Percentiles rank a stretch among this genome's conserved stretches.
Conservation (phyloP, 2,797 vertebrate species). For the Carduelis carduelis region DNA sequence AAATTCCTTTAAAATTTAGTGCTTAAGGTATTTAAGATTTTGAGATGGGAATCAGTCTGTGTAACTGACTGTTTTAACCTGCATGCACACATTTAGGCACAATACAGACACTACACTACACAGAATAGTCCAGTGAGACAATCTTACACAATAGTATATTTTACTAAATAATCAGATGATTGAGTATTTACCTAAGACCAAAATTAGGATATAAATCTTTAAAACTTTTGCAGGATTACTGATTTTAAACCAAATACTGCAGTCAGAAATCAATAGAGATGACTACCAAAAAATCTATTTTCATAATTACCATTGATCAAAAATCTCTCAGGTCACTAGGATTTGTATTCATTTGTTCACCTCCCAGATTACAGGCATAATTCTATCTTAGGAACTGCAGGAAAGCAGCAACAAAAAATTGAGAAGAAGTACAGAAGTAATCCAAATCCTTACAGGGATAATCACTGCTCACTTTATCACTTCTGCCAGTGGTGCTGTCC, state of each 20-base stretch:
- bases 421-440: neutral
- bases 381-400: neutral
- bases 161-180: neutral
- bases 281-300: neutral
- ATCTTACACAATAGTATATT: neutral
- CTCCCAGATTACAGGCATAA: neutral
- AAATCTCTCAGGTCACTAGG: neutral
- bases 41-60: neutral
- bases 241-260: neutral
- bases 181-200: neutral
- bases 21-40: neutral
- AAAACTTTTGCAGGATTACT: neutral
- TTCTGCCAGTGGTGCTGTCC: neutral
- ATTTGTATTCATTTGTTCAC: neutral
- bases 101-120: neutral
- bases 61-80: neutral
- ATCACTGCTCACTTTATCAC: neutral
- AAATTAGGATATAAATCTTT: neutral
- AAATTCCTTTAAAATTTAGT: neutral
- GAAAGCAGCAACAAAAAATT: neutral
- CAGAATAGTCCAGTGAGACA: neutral
- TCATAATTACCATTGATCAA: neutral
- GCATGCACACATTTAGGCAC: neutral
- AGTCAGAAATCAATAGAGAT: neutral
- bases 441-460: neutral